Evolutionary conservation across 1,140 invertebrate species (phyloP).

Genomic region (Harpegnathos saltator): DNA sequence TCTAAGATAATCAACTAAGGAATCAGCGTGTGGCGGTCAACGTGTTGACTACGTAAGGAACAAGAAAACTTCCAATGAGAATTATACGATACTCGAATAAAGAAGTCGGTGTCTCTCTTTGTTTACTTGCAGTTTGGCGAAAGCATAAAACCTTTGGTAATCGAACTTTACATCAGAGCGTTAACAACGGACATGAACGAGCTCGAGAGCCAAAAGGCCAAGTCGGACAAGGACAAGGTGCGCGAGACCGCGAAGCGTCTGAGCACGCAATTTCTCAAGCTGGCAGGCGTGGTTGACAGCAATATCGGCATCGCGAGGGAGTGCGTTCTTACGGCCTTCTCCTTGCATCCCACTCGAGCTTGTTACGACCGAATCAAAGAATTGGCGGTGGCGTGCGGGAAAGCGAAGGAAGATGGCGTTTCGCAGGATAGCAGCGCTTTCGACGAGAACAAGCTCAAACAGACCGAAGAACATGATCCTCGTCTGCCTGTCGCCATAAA

Average conservation of each 20-base stretch:
- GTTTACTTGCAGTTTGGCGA: slow-evolving; percentile 87
- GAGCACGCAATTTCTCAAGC: slow-evolving; percentile 87
- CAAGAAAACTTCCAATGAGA: too few relatives aligned
- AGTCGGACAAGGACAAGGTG: slow-evolving; percentile 86
- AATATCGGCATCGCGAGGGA: slow-evolving; percentile 87
- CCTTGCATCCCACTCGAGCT: slow-evolving; percentile 87
- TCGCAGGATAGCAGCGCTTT: neutral
- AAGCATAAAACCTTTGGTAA: slow-evolving; percentile 88
- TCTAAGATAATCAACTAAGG: too few relatives aligned
- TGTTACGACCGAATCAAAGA: slow-evolving; percentile 86
- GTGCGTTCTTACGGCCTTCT: slow-evolving; percentile 89
- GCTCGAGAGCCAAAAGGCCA: slow-evolving; percentile 89
- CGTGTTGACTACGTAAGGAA: too few relatives aligned
- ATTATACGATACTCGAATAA: too few relatives aligned
- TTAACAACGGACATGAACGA: slow-evolving; percentile 92
- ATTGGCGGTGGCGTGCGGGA: slow-evolving; percentile 86
- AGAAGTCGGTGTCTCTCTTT: neutral
- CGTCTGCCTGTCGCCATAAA: neutral
- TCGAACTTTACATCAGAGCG: slow-evolving; percentile 91
- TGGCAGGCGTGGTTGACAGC: slow-evolving; percentile 87
- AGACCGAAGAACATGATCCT: neutral
- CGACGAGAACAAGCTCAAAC: slow-evolving; percentile 10
- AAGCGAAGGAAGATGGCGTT: slow-evolving; percentile 76
- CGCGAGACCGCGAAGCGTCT: slow-evolving; percentile 86
- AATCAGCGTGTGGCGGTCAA: too few relatives aligned